Percentiles rank a stretch among this genome's conserved stretches.
These are phyloP conservation scores for Didymodactylos carnosus DNA, from an alignment of 2,888 invertebrate species.

Conservation along the genomic window DNA sequence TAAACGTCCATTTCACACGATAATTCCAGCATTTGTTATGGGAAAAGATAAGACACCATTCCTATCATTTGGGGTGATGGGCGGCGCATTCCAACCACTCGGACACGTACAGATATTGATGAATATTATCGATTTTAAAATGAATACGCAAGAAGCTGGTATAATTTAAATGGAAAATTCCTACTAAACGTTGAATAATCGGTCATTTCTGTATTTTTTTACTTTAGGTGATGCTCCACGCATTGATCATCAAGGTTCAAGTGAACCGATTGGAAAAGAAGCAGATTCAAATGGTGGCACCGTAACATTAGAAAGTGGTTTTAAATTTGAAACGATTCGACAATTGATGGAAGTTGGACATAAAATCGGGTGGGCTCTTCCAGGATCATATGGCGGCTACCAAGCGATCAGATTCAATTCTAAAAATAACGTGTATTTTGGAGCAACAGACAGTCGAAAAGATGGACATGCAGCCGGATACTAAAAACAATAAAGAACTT, in stretches of 20 bases:
- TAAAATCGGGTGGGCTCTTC: constrained; percentile 18
- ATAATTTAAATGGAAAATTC: too few species aligned
- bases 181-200: too few species aligned
- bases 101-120: constrained; percentile 32
- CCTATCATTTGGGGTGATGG: constrained; percentile 29
- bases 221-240: constrained; percentile 24
- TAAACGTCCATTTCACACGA: constrained; percentile 31
- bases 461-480: constrained; percentile 24
- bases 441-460: constrained; percentile 26
- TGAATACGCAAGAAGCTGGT: constrained; percentile 28
- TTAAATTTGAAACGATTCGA: constrained; percentile 23
- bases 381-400: too few species aligned
- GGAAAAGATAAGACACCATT: constrained; percentile 22
- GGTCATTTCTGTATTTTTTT: too few species aligned
- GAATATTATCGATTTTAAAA: constrained; percentile 27
- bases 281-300: constrained; percentile 21
- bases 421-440: constrained; percentile 20
- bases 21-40: constrained; percentile 31
- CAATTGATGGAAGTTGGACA: too few species aligned
- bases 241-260: constrained; percentile 19
- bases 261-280: not conserved
- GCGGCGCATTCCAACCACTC: constrained; percentile 33
- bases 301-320: constrained; percentile 18
- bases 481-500: too few species aligned
- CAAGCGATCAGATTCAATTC: not conserved